Evolutionary conservation across 1,140 invertebrate genomes (phyloP), one percentile per base, ranked within the genome.

Genomic region (Sitophilus oryzae): DNA sequence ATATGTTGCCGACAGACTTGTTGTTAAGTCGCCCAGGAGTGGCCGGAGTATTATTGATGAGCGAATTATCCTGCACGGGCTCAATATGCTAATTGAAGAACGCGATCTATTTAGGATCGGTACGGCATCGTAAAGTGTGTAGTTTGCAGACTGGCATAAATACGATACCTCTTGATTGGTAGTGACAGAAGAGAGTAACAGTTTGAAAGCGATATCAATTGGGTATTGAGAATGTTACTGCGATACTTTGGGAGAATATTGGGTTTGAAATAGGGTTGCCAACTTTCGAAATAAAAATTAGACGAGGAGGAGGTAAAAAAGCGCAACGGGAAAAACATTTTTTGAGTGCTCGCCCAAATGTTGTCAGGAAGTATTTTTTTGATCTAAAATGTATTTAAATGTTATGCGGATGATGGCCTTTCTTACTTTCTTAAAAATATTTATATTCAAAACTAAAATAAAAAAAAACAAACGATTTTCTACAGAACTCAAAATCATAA

Each of bases 1-100:
- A n/a, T n/a, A n/a, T 56, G 46, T 44, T 50, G 18, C 19, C 20
- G 50, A 52, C 52, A 48, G 52, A 55, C 43, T 23, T 22, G 40
- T 34, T 46, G 41, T 56, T 37, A 36, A 43, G 16, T 49, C 43
- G 38, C 45, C 38, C 45, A 50, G 53, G 46, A 50, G 45, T 49
- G 53, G 45, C 41, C 41, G 35, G 16, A 3, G 19, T 40, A 56
- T 56, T 56, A 56, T 56, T 56, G 53, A 56, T 56, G 53, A 38
- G 9, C 40, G 47, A 56, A 56, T 56, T 56, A 56, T 56, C 53
- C 53, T 34, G 53, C 21, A 54, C 45, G 19, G 35, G 22, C 40
- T 56, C 25, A 23, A 16, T 50, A 56, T 56, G 53, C 46, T 56
- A 56, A 56, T 56, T 54, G 25, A 19, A 1, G 40, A 21, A 5